Percentiles rank a stretch among this genome's conserved stretches.
These are phyloP conservation scores for Rotaria macrura DNA, from an alignment of 2,888 invertebrate genomes.

Conservation along the genomic window DNA sequence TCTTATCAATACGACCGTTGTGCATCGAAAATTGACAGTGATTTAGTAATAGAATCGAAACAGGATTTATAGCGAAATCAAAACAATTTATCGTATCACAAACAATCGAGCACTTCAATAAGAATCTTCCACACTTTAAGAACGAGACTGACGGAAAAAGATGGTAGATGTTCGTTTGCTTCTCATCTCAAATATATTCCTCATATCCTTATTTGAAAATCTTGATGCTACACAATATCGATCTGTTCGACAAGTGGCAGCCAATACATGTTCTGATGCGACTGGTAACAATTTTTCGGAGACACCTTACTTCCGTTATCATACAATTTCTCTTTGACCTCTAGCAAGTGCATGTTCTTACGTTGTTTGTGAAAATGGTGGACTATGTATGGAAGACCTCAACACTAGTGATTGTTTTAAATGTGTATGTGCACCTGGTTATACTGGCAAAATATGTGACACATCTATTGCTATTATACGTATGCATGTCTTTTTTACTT, in stretches of 20 bases:
- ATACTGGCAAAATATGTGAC: background rate
- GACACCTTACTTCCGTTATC: background rate
- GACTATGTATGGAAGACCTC: background rate
- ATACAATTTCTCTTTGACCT: background rate
- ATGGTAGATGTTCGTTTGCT: too few species aligned
- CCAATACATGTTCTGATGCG: background rate
- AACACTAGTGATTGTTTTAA: background rate
- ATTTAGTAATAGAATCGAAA: too few species aligned
- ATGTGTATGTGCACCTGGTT: background rate
- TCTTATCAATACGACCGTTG: too few species aligned
- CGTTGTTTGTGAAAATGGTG: background rate
- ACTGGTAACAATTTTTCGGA: background rate
- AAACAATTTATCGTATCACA: background rate
- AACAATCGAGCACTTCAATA: background rate
- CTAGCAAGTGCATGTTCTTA: background rate
- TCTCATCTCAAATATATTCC: too few species aligned
- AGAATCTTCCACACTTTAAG: background rate
- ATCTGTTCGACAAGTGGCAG: background rate
- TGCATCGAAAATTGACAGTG: too few species aligned
- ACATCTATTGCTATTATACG: background rate
- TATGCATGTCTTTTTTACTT: background rate
- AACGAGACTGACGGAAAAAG: too few species aligned
- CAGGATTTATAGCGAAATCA: too few species aligned
- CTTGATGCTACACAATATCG: background rate
- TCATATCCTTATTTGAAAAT: too few species aligned